phyloP scores from a whole-genome alignment of 2,888 invertebrate genomes.

The Microctonus brassicae region DNA sequence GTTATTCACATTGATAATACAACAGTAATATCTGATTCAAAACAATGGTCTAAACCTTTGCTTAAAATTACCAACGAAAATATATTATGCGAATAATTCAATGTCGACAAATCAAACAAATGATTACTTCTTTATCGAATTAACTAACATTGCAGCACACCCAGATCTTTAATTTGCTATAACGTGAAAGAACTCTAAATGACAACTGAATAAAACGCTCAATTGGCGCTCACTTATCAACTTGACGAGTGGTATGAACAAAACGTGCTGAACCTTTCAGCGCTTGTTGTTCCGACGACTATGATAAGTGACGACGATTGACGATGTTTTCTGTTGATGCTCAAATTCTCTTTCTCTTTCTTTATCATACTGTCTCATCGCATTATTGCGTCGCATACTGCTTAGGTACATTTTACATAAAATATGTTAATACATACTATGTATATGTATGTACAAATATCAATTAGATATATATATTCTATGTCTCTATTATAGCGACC shows the following conservation, averaged over 20 bases:
- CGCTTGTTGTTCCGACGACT: conserved; percentile 4
- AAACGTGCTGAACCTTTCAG: conserved; percentile 18
- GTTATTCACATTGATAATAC: neutral
- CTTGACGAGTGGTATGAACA: conserved; percentile 48
- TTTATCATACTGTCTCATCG: no score
- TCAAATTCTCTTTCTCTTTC: no score
- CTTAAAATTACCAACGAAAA: no score
- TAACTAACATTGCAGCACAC: neutral
- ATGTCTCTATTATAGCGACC: no score
- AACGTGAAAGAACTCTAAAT: conserved; percentile 49
- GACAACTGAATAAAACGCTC: conserved; percentile 54
- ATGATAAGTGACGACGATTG: neutral
- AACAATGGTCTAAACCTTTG: conserved; percentile 31
- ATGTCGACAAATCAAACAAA: neutral
- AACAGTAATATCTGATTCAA: conserved; percentile 45
- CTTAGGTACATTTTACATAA: no score
- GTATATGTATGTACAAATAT: no score
- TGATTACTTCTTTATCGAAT: neutral
- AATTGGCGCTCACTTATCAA: conserved; percentile 62
- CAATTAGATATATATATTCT: no score
- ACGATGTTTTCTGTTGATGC: neutral
- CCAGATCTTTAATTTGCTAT: conserved; percentile 2
- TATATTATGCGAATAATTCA: neutral
- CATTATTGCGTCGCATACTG: no score
- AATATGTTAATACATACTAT: no score